A percentile compares a stretch with the other conserved stretches of the same genome.
These are phyloP conservation scores for Nylanderia fulva DNA, from an alignment of 1,140 invertebrate species.

Conservation along the genomic window DNA sequence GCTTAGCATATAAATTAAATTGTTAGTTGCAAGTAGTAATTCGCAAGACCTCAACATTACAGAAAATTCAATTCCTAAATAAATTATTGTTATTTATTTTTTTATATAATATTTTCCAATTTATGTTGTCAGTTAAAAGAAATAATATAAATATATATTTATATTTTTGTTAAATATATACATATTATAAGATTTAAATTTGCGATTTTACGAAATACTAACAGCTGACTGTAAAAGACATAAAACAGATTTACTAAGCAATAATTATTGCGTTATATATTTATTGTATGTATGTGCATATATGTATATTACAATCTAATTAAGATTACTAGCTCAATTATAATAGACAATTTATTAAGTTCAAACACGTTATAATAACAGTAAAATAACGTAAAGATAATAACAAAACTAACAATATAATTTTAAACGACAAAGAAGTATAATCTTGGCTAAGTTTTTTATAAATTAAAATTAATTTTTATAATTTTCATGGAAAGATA, in stretches of 20 bases:
- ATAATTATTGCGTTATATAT: neutral
- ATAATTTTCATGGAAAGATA: neutral
- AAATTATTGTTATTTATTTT: neutral
- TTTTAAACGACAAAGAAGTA: no score
- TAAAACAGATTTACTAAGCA: neutral
- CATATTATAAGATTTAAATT: neutral
- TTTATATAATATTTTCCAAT: constrained; percentile 7
- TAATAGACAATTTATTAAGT: no score
- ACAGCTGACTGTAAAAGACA: neutral
- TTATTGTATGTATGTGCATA: no score
- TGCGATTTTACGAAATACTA: neutral
- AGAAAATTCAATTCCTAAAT: neutral
- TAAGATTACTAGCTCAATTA: no score
- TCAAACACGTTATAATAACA: no score
- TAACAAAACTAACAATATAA: no score
- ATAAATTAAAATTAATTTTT: no score
- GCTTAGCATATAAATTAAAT: neutral
- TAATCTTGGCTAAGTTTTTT: no score
- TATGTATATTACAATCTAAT: no score
- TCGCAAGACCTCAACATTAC: neutral
- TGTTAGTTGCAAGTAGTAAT: neutral
- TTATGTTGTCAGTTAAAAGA: neutral
- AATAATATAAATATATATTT: no score
- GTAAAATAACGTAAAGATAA: no score
- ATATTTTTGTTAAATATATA: neutral